phyloP scores from a whole-genome alignment of 2,113 vertebrate genomes.

The Podarcis raffonei region DNA sequence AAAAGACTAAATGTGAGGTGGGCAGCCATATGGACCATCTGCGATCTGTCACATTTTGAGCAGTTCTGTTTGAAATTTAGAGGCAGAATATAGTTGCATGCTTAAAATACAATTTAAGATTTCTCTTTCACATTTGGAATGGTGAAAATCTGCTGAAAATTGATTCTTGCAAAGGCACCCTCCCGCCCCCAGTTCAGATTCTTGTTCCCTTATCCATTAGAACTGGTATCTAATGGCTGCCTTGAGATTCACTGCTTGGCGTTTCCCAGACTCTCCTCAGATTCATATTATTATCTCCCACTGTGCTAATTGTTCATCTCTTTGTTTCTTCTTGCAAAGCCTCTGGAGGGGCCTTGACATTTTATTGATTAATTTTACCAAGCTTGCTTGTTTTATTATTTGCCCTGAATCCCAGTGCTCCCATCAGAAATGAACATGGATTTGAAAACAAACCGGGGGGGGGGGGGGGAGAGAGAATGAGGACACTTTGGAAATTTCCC shows the following conservation, averaged over 20 bases:
- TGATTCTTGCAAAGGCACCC: background rate
- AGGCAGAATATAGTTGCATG: background rate
- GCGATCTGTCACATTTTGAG: background rate
- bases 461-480: conserved; percentile 12
- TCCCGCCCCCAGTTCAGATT: background rate
- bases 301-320: conserved; percentile 3
- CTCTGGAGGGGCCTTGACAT: background rate
- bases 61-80: background rate
- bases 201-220: background rate
- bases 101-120: background rate
- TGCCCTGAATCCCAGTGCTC: background rate
- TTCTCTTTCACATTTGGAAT: background rate
- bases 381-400: background rate
- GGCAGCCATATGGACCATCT: no score
- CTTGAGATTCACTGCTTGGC: background rate
- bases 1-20: no score
- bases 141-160: background rate
- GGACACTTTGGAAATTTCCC: background rate
- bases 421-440: conserved; percentile 15
- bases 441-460: conserved; percentile 50
- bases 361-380: background rate
- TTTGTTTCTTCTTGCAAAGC: background rate
- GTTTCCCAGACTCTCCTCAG: background rate
- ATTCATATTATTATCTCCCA: background rate
- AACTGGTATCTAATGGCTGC: no score